Evolutionary conservation across 2,888 invertebrate species (phyloP), one percentile per base, ranked within the genome.

Genomic region (Amphipyra tragopoginis): DNA sequence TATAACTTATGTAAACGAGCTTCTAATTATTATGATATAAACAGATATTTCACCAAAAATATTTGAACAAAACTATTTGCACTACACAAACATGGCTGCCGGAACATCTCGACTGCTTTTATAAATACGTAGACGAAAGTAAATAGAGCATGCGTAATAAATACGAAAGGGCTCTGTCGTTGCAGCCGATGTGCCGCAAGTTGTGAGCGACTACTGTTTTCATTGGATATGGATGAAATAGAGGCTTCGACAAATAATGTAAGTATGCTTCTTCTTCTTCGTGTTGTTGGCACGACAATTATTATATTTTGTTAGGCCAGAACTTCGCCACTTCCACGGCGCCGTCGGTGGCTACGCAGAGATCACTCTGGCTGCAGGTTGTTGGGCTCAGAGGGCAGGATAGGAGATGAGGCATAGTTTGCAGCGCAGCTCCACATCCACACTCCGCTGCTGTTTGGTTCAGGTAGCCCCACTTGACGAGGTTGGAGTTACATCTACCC

Each of bases 111-210:
- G 67, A 71, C 48, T 47, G 51, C 42, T 65, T 75, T 74, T 75
- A 76, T 78, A 81, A 21, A 82, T 79, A 82, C 77, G 73, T 63
- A 63, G 66, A 63, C 69, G 76, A 58, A 74, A 64, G 79, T 85
- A 86, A 86, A 85, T 84, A 86, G 84, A 84, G 85, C 87, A 76
- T 78, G 79, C 78, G 80, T 83, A 85, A 84, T 82, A 75, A 83
- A 82, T 86, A 71, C 62, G 77, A 72, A 75, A 80, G 76, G 76
- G 79, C 72, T 73, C 65, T 50, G 64, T 42, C 44, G 52, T 0
- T 65, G 55, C 72, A 64, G 1, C 43, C 54, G 10, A n/a, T 34
- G 38, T 34, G 71, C 38, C 43, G 1, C 48, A 66, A 63, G 63
- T n/a, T 13, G n/a, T 13, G 33, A 33, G 66, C 43, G 72, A 26